phyloP scores from a whole-genome alignment of 1,140 invertebrate genomes.

The Trachelipus rathkii region DNA sequence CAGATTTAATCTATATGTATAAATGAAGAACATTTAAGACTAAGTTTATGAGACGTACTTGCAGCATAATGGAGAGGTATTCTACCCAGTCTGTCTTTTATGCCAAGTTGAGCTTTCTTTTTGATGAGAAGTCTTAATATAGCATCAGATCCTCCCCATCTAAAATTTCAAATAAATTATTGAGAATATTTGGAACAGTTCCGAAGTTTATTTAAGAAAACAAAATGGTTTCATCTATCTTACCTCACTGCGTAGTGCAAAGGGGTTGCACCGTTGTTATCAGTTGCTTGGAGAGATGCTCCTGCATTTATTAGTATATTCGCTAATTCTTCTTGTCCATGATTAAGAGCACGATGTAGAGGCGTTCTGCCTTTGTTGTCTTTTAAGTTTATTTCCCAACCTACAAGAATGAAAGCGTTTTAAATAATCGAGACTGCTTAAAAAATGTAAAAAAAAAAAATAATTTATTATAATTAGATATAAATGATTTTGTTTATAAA shows the following conservation, averaged over 20 bases:
- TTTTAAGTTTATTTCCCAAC: slow-evolving; percentile 29
- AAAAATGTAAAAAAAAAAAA: no score
- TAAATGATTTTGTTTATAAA: no score
- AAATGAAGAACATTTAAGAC: background rate
- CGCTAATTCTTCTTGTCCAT: slow-evolving; percentile 34
- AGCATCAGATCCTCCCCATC: slow-evolving; percentile 45
- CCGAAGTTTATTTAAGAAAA: no score
- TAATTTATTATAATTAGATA: no score
- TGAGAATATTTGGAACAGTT: no score
- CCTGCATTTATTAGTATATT: slow-evolving; percentile 29
- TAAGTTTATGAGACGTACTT: slow-evolving; percentile 17
- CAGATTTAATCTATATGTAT: background rate
- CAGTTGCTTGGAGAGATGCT: slow-evolving; percentile 14
- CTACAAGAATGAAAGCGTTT: slow-evolving; percentile 17
- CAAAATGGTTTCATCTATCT: background rate
- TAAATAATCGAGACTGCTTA: no score
- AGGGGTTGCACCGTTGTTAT: slow-evolving; percentile 41
- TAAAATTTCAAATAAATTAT: background rate
- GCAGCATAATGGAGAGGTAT: slow-evolving; percentile 43
- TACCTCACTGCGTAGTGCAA: slow-evolving; percentile 41
- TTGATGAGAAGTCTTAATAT: slow-evolving; percentile 36
- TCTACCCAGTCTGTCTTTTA: slow-evolving; percentile 35
- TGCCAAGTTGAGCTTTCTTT: slow-evolving; percentile 21
- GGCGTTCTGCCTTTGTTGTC: slow-evolving; percentile 29
- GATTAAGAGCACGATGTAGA: slow-evolving; percentile 29